Base-by-base conservation (phyloP, 2,888 invertebrate species). In the Ectemnius cavifrons region DNA sequence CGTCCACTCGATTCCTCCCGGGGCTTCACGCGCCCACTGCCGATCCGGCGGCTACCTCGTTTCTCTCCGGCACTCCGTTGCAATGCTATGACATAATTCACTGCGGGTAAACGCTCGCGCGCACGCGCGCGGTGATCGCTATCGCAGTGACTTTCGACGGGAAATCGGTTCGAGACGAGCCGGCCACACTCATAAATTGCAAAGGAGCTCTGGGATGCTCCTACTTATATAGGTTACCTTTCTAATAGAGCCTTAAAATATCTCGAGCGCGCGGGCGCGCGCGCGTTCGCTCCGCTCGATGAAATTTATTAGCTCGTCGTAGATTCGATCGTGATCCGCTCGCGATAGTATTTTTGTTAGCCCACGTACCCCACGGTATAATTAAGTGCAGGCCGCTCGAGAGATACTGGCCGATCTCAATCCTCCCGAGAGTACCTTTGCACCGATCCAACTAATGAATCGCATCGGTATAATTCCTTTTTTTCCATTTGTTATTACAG, bases 51-150 rank as follows among this genome's bases (percentile, higher is more conserved):
- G 59, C 28, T n/a, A 59, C 46, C 28, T 18, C 59, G 23, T 47
- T 27, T 4, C 8, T 60, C 23, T 23, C 59, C 57, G 56, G 63
- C 37, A 58, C 62, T 45, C 59, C 16, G 52, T n/a, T 59, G 52
- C 20, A 46, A 45, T n/a, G n/a, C 37, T 28, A 64, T 58, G 61
- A 63, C 67, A 71, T 70, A 64, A 76, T 76, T 70, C 62, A 23
- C 23, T 16, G 6, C 16, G 63, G 16, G 60, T 46, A 49, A 76
- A 76, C 57, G 73, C 56, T 14, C 59, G 49, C 47, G 47, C 27
- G 49, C 37, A 4, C 37, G 37, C 37, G 37, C 37, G 37, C 37
- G 28, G 28, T 46, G 63, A 70, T 73, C 61, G 45, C 45, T 56
- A 64, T 64, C 64, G 63, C 14, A 11, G 23, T 45, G 28, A 64